Base-by-base conservation (phyloP, 2,113 vertebrate species). In the Cephalopterus ornatus region DNA sequence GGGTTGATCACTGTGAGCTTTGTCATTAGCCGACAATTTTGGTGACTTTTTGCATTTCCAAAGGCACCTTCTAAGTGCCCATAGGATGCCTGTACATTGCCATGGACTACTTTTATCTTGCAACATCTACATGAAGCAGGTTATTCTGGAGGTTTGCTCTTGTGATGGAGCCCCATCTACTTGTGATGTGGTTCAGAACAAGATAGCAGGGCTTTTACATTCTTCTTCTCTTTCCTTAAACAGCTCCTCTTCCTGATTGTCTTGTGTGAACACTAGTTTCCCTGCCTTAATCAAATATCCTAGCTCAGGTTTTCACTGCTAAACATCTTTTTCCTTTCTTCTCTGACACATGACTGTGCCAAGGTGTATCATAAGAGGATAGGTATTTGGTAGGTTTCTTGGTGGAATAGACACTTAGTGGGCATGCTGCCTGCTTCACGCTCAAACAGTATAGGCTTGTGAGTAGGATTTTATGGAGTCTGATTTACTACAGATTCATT, bases 111-210 rank as follows among this genome's bases (percentile, higher is more conserved):
- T 73, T 84, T 49, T 73, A 15, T 79, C 62, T 46, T 79, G 21
- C 6, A 26, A 14, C 8, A 41, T 30, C 55, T 84, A 19, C 6
- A 35, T 23, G 53, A 76, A 59, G 46, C 16, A 59, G 62, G 11
- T 76, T 70, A 16, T 88, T 93, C 33, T 73, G 30, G 26, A 70
- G 14, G 19, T 39, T 88, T 83, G 27, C 5, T 66, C 18, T 80
- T 59, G 30, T n/a, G 24, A 37, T 26, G 33, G 46, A 68, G 20
- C 24, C 0, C 0, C 63, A 6, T 4, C 24, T 74, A 24, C 30
- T 37, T 59, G 28, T n/a, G 39, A 27, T 67, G 26, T 33, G 37
- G 33, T 11, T 68, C 14, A 53, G 41, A 92, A 44, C 28, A 85
- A 63, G 44, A 20, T 1, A 85, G 23, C 33, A 90, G 23, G 20